Conservation (phyloP, 1,140 invertebrate species). For the Orius insidiosus region DNA sequence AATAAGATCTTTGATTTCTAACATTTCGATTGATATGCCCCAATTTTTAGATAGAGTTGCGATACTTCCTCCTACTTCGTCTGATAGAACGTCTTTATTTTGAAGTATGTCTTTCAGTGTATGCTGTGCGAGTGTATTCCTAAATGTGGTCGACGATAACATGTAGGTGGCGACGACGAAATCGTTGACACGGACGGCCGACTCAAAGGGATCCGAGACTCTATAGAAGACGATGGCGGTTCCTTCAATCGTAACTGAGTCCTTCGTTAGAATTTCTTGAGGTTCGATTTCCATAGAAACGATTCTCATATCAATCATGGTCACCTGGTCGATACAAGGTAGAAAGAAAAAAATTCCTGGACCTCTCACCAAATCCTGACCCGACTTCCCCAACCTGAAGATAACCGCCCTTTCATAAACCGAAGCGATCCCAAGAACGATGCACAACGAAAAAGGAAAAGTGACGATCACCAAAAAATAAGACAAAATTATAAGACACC, state of each 20-base stretch:
- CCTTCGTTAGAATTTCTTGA: slow-evolving; percentile 83
- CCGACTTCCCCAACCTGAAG: slow-evolving; percentile 50
- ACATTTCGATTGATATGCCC: slow-evolving; percentile 90
- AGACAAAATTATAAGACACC: slow-evolving; percentile 27
- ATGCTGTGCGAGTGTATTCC: slow-evolving; percentile 82
- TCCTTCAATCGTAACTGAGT: slow-evolving; percentile 82
- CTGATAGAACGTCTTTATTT: slow-evolving; percentile 78
- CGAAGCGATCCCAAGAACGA: slow-evolving; percentile 67
- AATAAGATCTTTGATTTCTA: slow-evolving; percentile 86
- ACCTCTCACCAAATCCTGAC: slow-evolving; percentile 49
- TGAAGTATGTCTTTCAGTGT: slow-evolving; percentile 79
- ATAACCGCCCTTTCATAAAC: slow-evolving; percentile 65
- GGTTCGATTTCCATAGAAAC: slow-evolving; percentile 33
- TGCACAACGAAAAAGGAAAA: slow-evolving; percentile 67
- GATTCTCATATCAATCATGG: slow-evolving; percentile 78
- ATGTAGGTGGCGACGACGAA: slow-evolving; percentile 72
- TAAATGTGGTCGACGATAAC: slow-evolving; percentile 67
- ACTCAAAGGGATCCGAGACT: slow-evolving; percentile 68
- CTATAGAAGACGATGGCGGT: slow-evolving; percentile 87
- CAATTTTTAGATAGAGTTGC: slow-evolving; percentile 90
- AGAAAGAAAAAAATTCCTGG: slow-evolving; percentile 68
- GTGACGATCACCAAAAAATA: slow-evolving; percentile 58
- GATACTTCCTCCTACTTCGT: slow-evolving; percentile 60
- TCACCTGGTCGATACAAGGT: slow-evolving; percentile 88
- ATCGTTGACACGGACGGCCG: slow-evolving; percentile 64